phyloP scores from a whole-genome alignment of 2,797 vertebrate genomes.

The Coregonus sp. region DNA sequence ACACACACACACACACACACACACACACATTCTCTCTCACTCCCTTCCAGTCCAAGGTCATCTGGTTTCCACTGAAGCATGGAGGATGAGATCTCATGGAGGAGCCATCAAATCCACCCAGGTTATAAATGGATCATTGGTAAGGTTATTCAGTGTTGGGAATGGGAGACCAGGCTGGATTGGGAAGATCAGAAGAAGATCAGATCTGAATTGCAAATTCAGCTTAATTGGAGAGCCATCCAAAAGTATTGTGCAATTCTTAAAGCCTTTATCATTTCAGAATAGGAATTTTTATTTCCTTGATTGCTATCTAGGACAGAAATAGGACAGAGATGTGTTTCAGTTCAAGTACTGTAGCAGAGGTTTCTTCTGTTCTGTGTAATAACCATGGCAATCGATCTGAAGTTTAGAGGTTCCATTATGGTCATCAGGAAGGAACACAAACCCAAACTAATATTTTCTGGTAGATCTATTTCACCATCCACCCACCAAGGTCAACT shows the following conservation, averaged over 20 bases:
- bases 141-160: conserved; percentile 39
- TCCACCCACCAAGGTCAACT: neutral
- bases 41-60: neutral
- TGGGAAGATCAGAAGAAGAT: neutral
- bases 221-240: conserved; percentile 4
- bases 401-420: conserved; percentile 11
- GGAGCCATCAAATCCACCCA: conserved; percentile 9
- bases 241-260: neutral
- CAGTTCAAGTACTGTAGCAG: neutral
- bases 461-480: neutral
- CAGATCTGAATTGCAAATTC: conserved; percentile 27
- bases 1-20: neutral
- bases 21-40: neutral
- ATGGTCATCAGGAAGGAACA: conserved; percentile 9
- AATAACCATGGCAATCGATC: conserved; percentile 10
- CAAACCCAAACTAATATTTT: neutral
- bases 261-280: conserved; percentile 39
- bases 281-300: neutral
- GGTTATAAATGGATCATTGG: conserved; percentile 43
- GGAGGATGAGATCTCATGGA: neutral
- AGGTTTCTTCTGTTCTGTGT: neutral
- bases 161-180: conserved; percentile 10
- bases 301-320: neutral
- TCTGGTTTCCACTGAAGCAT: conserved; percentile 3
- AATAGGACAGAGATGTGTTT: neutral